Conservation (phyloP, 2,113 vertebrate genomes). For the Theristicus caerulescens region DNA sequence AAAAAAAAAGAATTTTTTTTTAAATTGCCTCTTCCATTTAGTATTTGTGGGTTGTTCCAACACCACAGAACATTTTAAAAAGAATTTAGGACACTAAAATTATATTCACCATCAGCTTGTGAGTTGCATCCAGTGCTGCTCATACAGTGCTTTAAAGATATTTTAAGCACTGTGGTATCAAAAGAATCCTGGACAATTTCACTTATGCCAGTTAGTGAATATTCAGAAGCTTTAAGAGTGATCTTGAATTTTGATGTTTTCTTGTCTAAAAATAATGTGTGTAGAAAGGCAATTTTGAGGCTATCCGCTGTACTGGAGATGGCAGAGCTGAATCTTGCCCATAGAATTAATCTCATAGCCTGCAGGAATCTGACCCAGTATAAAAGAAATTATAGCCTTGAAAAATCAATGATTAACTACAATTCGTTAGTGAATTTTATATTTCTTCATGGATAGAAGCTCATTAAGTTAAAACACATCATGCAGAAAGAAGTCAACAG, state of each 20-base stretch:
- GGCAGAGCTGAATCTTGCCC: neutral
- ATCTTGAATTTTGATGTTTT: constrained; percentile 13
- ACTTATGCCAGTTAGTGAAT: neutral
- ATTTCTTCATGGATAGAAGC: neutral
- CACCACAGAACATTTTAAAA: neutral
- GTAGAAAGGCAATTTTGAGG: neutral
- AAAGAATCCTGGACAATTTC: constrained; percentile 16
- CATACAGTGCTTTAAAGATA: neutral
- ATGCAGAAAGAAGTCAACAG: neutral
- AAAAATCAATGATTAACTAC: neutral
- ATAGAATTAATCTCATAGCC: neutral
- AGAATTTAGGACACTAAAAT: neutral
- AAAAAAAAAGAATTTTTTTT: neutral
- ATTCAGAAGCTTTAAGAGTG: constrained; percentile 7
- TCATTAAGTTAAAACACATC: neutral
- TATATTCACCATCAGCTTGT: neutral
- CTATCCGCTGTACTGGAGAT: neutral
- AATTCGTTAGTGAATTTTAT: neutral
- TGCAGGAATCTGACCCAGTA: neutral
- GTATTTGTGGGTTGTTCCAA: neutral
- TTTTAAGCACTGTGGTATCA: neutral
- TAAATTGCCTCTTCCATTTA: neutral
- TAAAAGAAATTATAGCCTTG: neutral
- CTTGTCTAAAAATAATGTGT: neutral
- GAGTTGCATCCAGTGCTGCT: neutral